Conservation (phyloP, 2,797 vertebrate species). For the Rhynchotus rufescens region DNA sequence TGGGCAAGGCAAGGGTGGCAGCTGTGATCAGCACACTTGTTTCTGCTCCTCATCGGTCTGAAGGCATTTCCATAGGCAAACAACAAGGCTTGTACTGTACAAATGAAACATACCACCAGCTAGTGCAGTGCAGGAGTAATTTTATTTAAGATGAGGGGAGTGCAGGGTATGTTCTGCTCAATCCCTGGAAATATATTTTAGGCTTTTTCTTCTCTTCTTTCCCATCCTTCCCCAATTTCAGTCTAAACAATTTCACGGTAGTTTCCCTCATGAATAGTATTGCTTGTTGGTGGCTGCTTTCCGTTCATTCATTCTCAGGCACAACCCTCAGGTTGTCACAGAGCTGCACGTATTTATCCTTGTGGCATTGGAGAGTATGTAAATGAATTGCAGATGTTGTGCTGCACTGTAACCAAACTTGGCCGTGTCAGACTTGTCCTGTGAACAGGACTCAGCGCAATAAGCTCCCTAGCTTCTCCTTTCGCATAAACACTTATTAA, state of each 20-base stretch:
- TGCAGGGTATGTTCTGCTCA: not conserved
- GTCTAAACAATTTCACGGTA: not conserved
- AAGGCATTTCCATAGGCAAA: not conserved
- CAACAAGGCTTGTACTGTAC: not conserved
- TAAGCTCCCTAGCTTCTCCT: conserved; percentile 36
- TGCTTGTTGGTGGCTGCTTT: conserved; percentile 35
- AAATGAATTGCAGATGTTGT: conserved; percentile 70
- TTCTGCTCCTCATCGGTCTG: not conserved
- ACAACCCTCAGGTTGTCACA: not conserved
- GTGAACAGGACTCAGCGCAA: not conserved
- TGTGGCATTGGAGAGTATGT: conserved; percentile 44
- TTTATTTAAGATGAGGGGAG: not conserved
- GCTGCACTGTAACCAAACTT: conserved; percentile 12
- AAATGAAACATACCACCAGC: not conserved
- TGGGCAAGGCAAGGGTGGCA: not conserved
- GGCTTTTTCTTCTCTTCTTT: conserved; percentile 1
- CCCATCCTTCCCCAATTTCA: not conserved
- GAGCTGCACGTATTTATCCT: conserved; percentile 41
- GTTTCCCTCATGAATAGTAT: not conserved
- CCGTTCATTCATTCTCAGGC: conserved; percentile 41
- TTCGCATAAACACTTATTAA: conserved; percentile 35
- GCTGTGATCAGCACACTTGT: not conserved
- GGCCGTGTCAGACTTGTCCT: conserved; percentile 26
- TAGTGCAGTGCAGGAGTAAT: not conserved
- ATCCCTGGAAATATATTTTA: not conserved